Evolutionary conservation across 2,113 vertebrate genomes (phyloP), one percentile per base, ranked within the genome.

Genomic region (Anguilla japonica): DNA sequence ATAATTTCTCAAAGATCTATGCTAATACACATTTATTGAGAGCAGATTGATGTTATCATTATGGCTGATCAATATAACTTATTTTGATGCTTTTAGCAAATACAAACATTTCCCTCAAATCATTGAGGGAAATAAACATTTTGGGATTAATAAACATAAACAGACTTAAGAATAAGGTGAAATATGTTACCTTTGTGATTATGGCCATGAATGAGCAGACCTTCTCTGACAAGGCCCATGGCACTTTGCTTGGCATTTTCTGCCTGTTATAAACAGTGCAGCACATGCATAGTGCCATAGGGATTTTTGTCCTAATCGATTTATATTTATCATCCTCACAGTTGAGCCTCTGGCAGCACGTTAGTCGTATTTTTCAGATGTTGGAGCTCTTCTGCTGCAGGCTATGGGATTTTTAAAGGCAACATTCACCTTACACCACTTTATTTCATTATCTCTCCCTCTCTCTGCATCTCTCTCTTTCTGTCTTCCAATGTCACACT

Each of bases 251-350:
- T 88, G 84, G 85, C 89, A 88, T 89, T 86, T 90, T 86, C 88
- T 87, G 75, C 85, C 71, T 79, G 84, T 91, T 89, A 90, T 92
- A 92, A 92, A 93, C 89, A 88, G 88, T 6, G 79, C 88, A 91
- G 60, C 86, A 89, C 86, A 87, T 82, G 81, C 89, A 81, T 83
- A 56, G 41, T 89, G 86, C 91, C 78, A 85, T 88, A 84, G 89
- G 87, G 88, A 91, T 87, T 87, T 89, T 85, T 90, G 88, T 89
- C 92, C 90, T 87, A 92, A 93, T 95, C 91, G 93, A 89, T 94
- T 94, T 91, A 92, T 92, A 92, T 93, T 91, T 91, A 93, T 94
- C 91, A 88, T 87, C 88, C 88, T 90, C 89, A 90, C 85, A 22
- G 89, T 87, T 88, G 90, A 92, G 89, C 87, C 83, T 89, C 83